A percentile compares a stretch with the other conserved stretches of the same genome.
phyloP scores from a whole-genome alignment of 2,113 vertebrate species.

The Rhinogobius similis region DNA sequence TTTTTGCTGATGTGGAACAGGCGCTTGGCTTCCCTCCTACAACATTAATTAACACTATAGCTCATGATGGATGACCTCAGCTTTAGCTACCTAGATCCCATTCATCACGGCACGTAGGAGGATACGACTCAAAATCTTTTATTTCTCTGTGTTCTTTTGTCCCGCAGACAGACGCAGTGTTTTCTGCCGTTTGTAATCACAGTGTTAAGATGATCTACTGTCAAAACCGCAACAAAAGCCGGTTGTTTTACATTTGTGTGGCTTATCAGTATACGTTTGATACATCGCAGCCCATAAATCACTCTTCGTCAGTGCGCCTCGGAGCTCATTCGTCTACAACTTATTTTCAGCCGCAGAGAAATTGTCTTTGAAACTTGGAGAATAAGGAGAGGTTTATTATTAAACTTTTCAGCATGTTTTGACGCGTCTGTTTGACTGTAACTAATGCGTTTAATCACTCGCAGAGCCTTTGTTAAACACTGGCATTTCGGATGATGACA shows the following conservation, averaged over 20 bases:
- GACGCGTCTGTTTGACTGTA: constrained; percentile 2
- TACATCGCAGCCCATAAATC: constrained; percentile 52
- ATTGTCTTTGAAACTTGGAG: constrained; percentile 20
- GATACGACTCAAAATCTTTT: constrained; percentile 56
- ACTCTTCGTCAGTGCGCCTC: constrained; percentile 21
- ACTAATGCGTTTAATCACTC: constrained; percentile 5
- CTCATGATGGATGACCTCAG: constrained; percentile 76
- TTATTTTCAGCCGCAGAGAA: constrained; percentile 20
- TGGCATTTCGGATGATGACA: constrained; percentile 4
- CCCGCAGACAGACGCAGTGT: constrained; percentile 11
- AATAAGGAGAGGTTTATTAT: constrained; percentile 1
- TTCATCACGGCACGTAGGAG: constrained; percentile 72
- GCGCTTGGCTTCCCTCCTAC: constrained; percentile 70
- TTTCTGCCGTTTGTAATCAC: constrained; percentile 38
- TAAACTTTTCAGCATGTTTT: constrained; percentile 5
- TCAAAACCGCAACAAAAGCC: constrained; percentile 23
- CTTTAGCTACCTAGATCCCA: constrained; percentile 65
- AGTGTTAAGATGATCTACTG: constrained; percentile 44
- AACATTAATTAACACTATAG: constrained; percentile 78
- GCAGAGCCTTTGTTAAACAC: constrained; percentile 5
- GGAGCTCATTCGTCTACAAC: constrained; percentile 7
- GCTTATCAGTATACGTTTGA: constrained; percentile 40
- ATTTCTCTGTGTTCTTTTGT: constrained; percentile 39
- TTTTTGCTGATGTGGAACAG: constrained; percentile 74
- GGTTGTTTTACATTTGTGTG: constrained; percentile 31